These are phyloP conservation scores for Oegoconia quadripuncta DNA, from an alignment of 2,888 invertebrate genomes.

Conservation along the genomic window DNA sequence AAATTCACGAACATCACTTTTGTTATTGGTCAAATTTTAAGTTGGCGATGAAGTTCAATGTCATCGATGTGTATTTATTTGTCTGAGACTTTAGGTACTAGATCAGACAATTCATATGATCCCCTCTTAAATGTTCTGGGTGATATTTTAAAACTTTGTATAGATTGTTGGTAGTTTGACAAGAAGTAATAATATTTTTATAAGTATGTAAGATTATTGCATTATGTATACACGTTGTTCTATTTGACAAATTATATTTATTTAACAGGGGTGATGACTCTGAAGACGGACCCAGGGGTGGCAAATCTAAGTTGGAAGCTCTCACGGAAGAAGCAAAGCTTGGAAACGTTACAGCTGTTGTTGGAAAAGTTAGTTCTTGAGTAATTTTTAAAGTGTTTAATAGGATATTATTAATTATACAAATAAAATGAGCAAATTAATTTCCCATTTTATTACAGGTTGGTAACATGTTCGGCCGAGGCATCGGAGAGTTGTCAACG, in stretches of 20 bases:
- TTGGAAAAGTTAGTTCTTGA: slow-evolving; percentile 82
- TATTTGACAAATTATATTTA: not conserved
- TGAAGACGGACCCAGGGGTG: slow-evolving; percentile 65
- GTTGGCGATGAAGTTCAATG: too few relatives aligned
- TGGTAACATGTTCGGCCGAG: slow-evolving; percentile 93
- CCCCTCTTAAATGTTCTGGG: too few relatives aligned
- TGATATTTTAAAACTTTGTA: too few relatives aligned
- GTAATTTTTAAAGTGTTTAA: slow-evolving; percentile 1
- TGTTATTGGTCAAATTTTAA: too few relatives aligned
- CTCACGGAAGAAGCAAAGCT: slow-evolving; percentile 82
- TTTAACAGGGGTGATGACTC: slow-evolving; percentile 81
- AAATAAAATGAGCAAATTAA: not conserved
- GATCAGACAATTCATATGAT: too few relatives aligned
- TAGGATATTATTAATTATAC: not conserved
- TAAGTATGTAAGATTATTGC: too few relatives aligned
- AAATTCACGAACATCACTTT: too few relatives aligned
- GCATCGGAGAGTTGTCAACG: slow-evolving; percentile 93
- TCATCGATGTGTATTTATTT: too few relatives aligned
- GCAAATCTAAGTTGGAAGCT: slow-evolving; percentile 69
- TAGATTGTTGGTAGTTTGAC: too few relatives aligned
- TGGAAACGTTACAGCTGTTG: slow-evolving; percentile 89
- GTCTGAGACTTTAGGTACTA: too few relatives aligned
- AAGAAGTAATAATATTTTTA: too few relatives aligned
- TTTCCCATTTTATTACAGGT: slow-evolving; percentile 71
- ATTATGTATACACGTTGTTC: too few relatives aligned